Evolutionary conservation across 37 sponge, comb jelly and placozoan genomes (phyloP).

Genomic region (Beroe forskalii): DNA sequence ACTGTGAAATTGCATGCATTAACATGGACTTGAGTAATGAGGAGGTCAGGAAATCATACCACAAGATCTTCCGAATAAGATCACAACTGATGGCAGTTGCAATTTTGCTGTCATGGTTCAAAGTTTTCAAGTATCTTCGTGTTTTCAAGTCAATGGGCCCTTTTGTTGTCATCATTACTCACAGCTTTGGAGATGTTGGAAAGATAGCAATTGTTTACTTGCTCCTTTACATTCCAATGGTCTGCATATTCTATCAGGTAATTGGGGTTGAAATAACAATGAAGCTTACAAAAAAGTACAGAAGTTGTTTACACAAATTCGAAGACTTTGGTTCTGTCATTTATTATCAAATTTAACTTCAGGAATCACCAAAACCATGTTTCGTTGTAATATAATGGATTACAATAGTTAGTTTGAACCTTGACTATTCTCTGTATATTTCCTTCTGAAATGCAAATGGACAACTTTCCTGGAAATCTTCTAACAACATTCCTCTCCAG

Average conservation of each 20-base stretch:
- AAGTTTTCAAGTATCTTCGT: slow-evolving; percentile 53
- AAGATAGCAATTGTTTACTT: slow-evolving; percentile 28
- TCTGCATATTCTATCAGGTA: slow-evolving; percentile 62
- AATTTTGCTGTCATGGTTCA: slow-evolving; percentile 62
- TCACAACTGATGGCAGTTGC: slow-evolving; percentile 55
- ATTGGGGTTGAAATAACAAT: too few species aligned
- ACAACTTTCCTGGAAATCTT: too few species aligned
- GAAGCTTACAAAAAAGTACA: too few species aligned
- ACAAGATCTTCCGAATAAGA: background rate
- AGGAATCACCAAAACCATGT: too few species aligned
- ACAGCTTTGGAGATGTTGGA: slow-evolving; percentile 44
- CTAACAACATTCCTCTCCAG: too few species aligned
- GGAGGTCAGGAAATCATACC: background rate
- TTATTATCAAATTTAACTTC: too few species aligned
- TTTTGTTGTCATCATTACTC: slow-evolving; percentile 52
- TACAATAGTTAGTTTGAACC: too few species aligned
- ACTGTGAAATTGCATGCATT: slow-evolving; percentile 11
- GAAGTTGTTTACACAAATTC: too few species aligned
- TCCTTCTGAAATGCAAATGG: too few species aligned
- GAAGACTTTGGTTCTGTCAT: too few species aligned
- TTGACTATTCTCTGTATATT: too few species aligned
- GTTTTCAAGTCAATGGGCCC: slow-evolving; percentile 62
- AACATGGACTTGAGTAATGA: background rate
- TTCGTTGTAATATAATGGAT: too few species aligned
- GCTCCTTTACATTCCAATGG: slow-evolving; percentile 57